These are phyloP conservation scores for Synergus japonicus DNA, from an alignment of 2,888 invertebrate species.

Conservation along the genomic window DNA sequence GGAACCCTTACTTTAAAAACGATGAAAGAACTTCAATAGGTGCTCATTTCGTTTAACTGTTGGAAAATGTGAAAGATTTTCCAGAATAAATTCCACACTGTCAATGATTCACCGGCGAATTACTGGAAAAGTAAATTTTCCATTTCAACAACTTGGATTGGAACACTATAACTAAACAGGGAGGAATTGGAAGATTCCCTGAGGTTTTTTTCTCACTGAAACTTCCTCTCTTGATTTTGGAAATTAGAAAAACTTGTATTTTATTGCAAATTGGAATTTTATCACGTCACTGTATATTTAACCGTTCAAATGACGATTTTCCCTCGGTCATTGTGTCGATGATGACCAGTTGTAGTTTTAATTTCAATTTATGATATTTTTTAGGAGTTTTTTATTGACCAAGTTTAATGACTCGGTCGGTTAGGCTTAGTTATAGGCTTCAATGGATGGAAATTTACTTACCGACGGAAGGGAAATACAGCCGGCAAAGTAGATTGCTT, in stretches of 20 bases:
- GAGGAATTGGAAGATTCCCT: background rate
- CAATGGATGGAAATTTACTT: too few species aligned
- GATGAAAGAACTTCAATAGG: background rate
- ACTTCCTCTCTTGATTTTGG: background rate
- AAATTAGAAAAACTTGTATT: background rate
- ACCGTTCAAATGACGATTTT: background rate
- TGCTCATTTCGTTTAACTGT: background rate
- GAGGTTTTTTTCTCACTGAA: background rate
- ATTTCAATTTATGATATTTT: background rate
- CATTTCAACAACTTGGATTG: background rate
- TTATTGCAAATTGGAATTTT: background rate
- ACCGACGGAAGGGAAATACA: too few species aligned
- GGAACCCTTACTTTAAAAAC: background rate
- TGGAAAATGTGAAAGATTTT: background rate
- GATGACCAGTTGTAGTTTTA: background rate
- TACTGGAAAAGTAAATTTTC: background rate
- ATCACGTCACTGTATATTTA: background rate
- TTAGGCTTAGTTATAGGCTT: too few species aligned
- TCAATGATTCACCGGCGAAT: background rate
- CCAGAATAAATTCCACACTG: background rate
- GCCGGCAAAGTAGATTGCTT: too few species aligned
- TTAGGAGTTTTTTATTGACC: constrained; percentile 16
- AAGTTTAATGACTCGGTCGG: background rate
- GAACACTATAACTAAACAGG: too few species aligned
- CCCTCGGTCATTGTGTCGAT: background rate